These are phyloP conservation scores for Synergus gifuensis DNA, from an alignment of 2,888 invertebrate species.

Conservation along the genomic window DNA sequence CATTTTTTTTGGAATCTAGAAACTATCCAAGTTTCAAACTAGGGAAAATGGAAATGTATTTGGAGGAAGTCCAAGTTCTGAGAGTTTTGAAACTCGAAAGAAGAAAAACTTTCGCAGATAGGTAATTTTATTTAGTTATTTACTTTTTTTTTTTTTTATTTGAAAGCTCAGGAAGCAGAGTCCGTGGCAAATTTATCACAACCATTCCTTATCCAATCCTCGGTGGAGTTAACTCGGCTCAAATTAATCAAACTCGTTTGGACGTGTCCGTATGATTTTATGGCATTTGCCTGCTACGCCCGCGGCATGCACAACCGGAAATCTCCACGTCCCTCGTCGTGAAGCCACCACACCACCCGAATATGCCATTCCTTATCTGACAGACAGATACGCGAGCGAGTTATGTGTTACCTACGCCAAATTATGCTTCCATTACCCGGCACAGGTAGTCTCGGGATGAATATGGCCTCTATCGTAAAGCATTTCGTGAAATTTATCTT, in stretches of 20 bases:
- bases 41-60: too few relatives aligned
- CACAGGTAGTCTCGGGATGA: conserved; percentile 35
- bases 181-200: conserved; percentile 54
- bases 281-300: conserved; percentile 44
- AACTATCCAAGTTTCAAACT: too few relatives aligned
- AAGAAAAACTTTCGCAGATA: neutral
- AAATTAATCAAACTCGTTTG: conserved; percentile 70
- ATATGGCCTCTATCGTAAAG: conserved; percentile 48
- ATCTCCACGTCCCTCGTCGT: conserved; percentile 7
- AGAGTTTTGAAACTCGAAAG: neutral
- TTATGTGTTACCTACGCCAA: conserved; percentile 60
- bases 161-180: conserved; percentile 12
- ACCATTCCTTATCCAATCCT: conserved; percentile 63
- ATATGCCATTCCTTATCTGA: conserved; percentile 62
- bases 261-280: conserved; percentile 62
- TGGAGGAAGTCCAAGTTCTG: too few relatives aligned
- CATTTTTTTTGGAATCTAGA: too few relatives aligned
- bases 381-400: conserved; percentile 60
- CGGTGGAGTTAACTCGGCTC: conserved; percentile 58
- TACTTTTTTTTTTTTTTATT: neutral
- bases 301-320: conserved; percentile 45
- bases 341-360: conserved; percentile 47
- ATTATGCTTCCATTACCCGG: conserved; percentile 56
- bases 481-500: conserved; percentile 26
- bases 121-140: neutral